Conservation (phyloP, 2,888 invertebrate genomes). For the Mesopsocus fuscifrons region DNA sequence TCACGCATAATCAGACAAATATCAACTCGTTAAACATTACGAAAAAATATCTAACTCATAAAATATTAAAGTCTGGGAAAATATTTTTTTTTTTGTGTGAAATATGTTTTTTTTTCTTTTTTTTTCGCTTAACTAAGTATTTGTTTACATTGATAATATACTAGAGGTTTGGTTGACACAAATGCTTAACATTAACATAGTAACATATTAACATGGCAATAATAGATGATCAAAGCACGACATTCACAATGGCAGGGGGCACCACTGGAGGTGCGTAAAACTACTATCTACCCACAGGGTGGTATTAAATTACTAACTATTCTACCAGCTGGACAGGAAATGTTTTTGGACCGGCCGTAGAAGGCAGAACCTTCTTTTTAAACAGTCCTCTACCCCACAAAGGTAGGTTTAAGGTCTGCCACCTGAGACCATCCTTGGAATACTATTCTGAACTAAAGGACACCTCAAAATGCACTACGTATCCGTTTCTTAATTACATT, state of each 20-base stretch:
- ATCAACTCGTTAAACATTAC: not conserved
- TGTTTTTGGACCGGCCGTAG: too few relatives aligned
- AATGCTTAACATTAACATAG: constrained; percentile 1
- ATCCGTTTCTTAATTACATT: too few relatives aligned
- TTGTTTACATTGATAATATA: constrained; percentile 5
- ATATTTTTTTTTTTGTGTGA: constrained; percentile 3
- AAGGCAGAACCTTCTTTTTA: not conserved
- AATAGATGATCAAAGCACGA: constrained; percentile 6
- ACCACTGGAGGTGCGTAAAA: constrained; percentile 2
- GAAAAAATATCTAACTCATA: constrained; percentile 5
- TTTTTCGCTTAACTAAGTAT: constrained; percentile 6
- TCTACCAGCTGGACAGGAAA: too few relatives aligned
- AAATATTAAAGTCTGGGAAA: constrained; percentile 8
- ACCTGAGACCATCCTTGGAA: too few relatives aligned
- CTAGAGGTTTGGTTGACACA: constrained; percentile 11
- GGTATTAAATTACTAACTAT: too few relatives aligned
- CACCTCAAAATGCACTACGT: too few relatives aligned
- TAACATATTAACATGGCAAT: constrained; percentile 6
- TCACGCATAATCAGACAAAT: too few relatives aligned
- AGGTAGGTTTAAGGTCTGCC: too few relatives aligned
- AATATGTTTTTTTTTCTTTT: constrained; percentile 6
- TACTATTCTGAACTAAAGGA: too few relatives aligned
- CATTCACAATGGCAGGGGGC: not conserved
- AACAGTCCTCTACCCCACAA: too few relatives aligned
- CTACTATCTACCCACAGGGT: not conserved